Percentiles rank a stretch among this genome's conserved stretches.
Evolutionary conservation across 2,888 invertebrate species (phyloP).

Genomic region (Aleiodes alternator): DNA sequence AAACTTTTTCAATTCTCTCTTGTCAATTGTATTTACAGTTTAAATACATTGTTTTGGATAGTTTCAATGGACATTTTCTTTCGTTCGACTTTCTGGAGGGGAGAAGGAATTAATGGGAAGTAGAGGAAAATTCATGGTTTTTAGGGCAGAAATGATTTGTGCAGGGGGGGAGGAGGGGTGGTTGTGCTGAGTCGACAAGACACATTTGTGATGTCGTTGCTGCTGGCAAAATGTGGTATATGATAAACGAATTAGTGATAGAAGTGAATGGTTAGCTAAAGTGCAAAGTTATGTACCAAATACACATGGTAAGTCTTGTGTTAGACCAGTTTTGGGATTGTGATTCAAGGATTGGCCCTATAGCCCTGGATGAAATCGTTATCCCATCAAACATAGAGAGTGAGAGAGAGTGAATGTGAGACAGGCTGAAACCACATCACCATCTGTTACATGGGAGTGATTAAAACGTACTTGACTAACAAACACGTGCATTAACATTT

Average conservation of each 20-base stretch:
- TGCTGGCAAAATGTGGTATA: background rate
- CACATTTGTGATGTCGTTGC: too few species aligned
- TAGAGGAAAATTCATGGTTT: background rate
- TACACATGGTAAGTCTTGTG: conserved; percentile 42
- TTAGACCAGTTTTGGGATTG: background rate
- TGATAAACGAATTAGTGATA: conserved; percentile 35
- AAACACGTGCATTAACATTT: conserved; percentile 23
- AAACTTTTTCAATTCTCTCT: conserved; percentile 8
- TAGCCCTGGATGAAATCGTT: conserved; percentile 21
- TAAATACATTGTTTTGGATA: conserved; percentile 10
- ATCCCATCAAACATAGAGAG: conserved; percentile 39
- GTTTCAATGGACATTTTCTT: background rate
- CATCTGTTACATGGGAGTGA: conserved; percentile 22
- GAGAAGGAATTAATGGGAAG: background rate
- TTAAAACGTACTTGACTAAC: conserved; percentile 26
- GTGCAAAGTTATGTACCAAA: conserved; percentile 66
- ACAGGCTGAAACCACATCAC: conserved; percentile 12
- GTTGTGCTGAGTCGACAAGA: too few species aligned
- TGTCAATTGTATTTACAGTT: conserved; percentile 2
- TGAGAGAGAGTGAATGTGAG: too few species aligned
- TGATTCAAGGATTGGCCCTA: conserved; percentile 10
- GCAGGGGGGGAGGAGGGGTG: too few species aligned
- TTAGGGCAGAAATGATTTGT: background rate
- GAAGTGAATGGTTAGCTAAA: conserved; percentile 47
- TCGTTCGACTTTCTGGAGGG: background rate